A percentile compares a stretch with the other conserved stretches of the same genome.
Conservation (phyloP, 64 coral and sea anemone genomes). For the Cladopsammia gracilis region DNA sequence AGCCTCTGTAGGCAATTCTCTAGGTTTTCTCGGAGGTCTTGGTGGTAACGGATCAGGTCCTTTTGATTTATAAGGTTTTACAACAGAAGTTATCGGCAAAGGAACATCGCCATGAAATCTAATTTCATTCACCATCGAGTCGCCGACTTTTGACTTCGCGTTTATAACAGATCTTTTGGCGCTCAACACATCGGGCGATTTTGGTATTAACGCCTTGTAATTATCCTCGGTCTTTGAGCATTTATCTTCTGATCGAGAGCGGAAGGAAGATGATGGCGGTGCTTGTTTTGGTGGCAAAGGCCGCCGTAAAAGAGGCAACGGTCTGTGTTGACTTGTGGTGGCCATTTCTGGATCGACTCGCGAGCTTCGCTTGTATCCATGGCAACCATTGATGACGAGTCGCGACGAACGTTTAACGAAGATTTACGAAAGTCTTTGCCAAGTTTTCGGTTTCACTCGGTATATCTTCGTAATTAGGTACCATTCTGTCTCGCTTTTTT, state of each 20-base stretch:
- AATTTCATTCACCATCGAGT: background rate
- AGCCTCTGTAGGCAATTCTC: slow-evolving; percentile 75
- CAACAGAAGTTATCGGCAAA: slow-evolving; percentile 57
- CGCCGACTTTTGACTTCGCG: background rate
- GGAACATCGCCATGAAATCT: slow-evolving; percentile 56
- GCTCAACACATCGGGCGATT: slow-evolving; percentile 28
- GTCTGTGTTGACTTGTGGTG: slow-evolving; percentile 43
- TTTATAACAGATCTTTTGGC: background rate
- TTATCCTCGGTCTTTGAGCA: background rate
- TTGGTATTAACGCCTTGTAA: background rate
- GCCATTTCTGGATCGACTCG: slow-evolving; percentile 70
- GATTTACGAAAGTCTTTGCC: background rate
- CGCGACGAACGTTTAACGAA: background rate
- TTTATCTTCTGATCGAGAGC: slow-evolving; percentile 22
- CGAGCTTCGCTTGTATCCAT: slow-evolving; percentile 77
- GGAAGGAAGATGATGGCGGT: slow-evolving; percentile 34
- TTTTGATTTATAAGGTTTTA: slow-evolving; percentile 63
- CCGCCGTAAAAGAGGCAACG: slow-evolving; percentile 85
- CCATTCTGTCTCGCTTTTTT: background rate
- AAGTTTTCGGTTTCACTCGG: background rate
- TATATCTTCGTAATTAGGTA: background rate
- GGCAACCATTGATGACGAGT: slow-evolving; percentile 48
- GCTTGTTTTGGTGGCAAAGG: slow-evolving; percentile 86
- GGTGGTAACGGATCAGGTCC: slow-evolving; percentile 81
- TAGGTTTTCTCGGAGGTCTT: slow-evolving; percentile 78